Evolutionary conservation across 2,113 vertebrate genomes (phyloP), one percentile per base, ranked within the genome.

Genomic region (Lepisosteus oculatus): DNA sequence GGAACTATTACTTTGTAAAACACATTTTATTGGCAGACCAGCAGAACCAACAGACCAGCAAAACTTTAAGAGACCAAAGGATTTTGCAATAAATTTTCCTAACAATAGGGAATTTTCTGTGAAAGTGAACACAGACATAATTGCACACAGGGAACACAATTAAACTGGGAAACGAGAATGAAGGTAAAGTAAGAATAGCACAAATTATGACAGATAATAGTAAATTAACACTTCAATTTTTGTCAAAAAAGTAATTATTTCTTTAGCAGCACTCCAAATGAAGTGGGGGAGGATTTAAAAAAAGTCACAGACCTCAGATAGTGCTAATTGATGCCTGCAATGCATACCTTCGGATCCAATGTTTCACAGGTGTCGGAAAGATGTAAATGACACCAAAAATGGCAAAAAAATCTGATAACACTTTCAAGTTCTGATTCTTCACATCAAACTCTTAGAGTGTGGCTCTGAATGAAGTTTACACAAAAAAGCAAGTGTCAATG

Each of bases 231-330:
- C 76, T 73, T 75, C 65, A 69, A 76, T 77, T 67, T 83, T 77
- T 79, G 83, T 75, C 78, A 81, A 68, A 86, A 88, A 89, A 88
- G 87, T 88, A 88, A 88, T 81, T 80, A 79, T 88, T 82, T 87
- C 80, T 82, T 86, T 83, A 87, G 85, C 88, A 87, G 84, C 77
- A 78, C 55, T 81, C 76, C 79, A 67, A 79, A 81, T 75, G 69
- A 67, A 82, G 73, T 76, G 57, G 77, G 73, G 71, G 80, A 78
- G 81, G 74, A 78, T 77, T 79, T 76, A 77, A 68, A 71, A 77
- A 81, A 76, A 7, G 65, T 65, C 67, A 55, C 71, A 78, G 81
- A 79, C 75, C 68, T 69, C 85, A 68, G 42, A 81, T 74, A 76
- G 77, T 82, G 81, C 83, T 89, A 87, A 90, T 85, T 89, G 85